Evolutionary conservation across 1,140 invertebrate species (phyloP), one percentile per base, ranked within the genome.

Genomic region (Conus betulinus): DNA sequence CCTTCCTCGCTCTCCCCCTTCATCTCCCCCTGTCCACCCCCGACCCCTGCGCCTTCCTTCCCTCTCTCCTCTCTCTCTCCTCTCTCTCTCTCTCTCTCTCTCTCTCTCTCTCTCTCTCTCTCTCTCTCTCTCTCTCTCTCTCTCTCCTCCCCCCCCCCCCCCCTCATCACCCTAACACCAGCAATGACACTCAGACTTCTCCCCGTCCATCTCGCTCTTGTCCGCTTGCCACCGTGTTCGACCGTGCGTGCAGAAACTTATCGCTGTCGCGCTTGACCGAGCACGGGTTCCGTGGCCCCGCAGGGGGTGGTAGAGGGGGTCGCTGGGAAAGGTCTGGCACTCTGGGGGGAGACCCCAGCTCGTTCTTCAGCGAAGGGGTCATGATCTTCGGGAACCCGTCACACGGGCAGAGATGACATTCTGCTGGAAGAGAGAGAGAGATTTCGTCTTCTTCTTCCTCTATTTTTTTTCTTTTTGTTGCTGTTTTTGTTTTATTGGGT

Each of bases 311-410:
- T 1, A 3, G 81, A 25, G 81, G 55, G 51, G 13, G 51, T 27
- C 5, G 81, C 15, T 17, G 27, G 63, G 23, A 85, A 52, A 74
- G 39, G 67, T 20, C 15, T 8, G 57, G 57, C 39, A 39, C 39
- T 39, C 39, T 60, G 57, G 57, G 57, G 6, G 57, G 57, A 60
- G 57, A 15, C 52, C 13, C 63, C 27, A 20, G 84, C 63, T 85
- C 84, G 67, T 85, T 76, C 63, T n/a, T 85, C 84, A 85, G 51
- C 63, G 20, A 51, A 67, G 79, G 25, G 84, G 81, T 83, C 81
- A 55, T 27, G 81, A 83, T 83, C 81, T 51, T 60, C 57, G 8
- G 15, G 8, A 15, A 60, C 15, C 57, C 57, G 8, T 60, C 39
- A 39, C 39, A 39, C 39, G 39, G 39, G 39, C 39, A 39, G 39